Evolutionary conservation across 1,140 invertebrate genomes (phyloP), one percentile per base, ranked within the genome.

Genomic region (Stenopsyche tienmushanensis): DNA sequence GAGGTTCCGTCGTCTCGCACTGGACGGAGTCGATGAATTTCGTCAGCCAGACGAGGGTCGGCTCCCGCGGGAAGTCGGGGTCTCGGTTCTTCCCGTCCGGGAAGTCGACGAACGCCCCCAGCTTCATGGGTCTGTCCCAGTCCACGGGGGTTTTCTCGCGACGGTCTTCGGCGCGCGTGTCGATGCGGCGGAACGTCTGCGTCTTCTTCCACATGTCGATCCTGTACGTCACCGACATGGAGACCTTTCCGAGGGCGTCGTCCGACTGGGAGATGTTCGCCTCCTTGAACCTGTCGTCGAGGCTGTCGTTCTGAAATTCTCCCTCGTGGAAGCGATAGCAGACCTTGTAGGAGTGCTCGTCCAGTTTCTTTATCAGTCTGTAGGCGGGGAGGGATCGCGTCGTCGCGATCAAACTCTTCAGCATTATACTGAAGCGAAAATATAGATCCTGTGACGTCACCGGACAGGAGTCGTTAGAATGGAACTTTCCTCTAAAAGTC

Each of bases 341-440:
- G 8, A 60, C 41, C 1, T 34, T 60, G 42, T 47, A 26, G 1
- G 42, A 26, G 1, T 25, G 15, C 17, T 34, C 1, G 15, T 60
- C 42, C 26, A 42, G 24, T n/a, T 60, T 60, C 26, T 34, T 47
- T 5, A 39, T 25, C 9, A 60, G 15, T 47, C 41, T 45, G 17
- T 60, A 60, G 1, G 57, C 57, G 2, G 57, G 57, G 41, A 60
- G n/a, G 5, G 21, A 13, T 17, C 57, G 29, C 9, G 57, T 47
- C 10, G 24, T 26, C 10, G 57, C 13, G 26, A 60, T 13, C 7
- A 60, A 23, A 7, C 41, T 47, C 20, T 44, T 60, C 7, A 60
- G 24, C 41, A 60, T 45, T 23, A 60, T 7, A 24, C 42, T 34
- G 29, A 34, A 34, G 13, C 29, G 29, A 34, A 7, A 34, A 34